A percentile compares a stretch with the other conserved stretches of the same genome.
Conservation (phyloP, 2,113 vertebrate genomes). For the Pleuronectes platessa region DNA sequence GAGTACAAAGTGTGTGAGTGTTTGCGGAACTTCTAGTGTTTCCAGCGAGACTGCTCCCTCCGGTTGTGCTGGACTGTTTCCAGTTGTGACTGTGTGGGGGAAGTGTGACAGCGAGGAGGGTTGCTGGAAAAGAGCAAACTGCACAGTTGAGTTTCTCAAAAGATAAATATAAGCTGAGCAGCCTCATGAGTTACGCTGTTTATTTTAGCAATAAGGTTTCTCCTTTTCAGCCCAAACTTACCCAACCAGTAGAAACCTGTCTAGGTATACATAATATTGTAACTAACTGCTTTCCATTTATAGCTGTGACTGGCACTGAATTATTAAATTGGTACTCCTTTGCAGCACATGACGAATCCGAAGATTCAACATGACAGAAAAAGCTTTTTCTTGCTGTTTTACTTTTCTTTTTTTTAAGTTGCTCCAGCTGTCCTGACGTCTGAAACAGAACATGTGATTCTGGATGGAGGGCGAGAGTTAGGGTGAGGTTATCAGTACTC, state of each 20-base stretch:
- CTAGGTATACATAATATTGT: constrained; percentile 30
- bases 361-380: constrained; percentile 47
- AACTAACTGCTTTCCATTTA: constrained; percentile 38
- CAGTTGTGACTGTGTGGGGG: constrained; percentile 40
- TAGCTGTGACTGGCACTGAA: constrained; percentile 58
- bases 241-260: constrained; percentile 1
- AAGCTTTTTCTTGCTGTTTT: constrained; percentile 40
- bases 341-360: neutral
- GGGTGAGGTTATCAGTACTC: neutral
- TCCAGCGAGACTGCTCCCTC: constrained; percentile 28
- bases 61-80: constrained; percentile 25
- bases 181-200: neutral
- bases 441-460: constrained; percentile 12
- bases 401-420: neutral
- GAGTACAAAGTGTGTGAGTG: constrained; percentile 72
- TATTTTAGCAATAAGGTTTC: neutral
- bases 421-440: neutral
- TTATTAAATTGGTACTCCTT: constrained; percentile 57
- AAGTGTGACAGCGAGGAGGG: constrained; percentile 19
- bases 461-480: neutral
- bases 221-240: constrained; percentile 12
- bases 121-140: constrained; percentile 12
- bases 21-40: constrained; percentile 30
- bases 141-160: neutral
- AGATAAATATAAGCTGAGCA: neutral